Evolutionary conservation across 2,888 invertebrate genomes (phyloP).

Genomic region (Aleiodes alternator): DNA sequence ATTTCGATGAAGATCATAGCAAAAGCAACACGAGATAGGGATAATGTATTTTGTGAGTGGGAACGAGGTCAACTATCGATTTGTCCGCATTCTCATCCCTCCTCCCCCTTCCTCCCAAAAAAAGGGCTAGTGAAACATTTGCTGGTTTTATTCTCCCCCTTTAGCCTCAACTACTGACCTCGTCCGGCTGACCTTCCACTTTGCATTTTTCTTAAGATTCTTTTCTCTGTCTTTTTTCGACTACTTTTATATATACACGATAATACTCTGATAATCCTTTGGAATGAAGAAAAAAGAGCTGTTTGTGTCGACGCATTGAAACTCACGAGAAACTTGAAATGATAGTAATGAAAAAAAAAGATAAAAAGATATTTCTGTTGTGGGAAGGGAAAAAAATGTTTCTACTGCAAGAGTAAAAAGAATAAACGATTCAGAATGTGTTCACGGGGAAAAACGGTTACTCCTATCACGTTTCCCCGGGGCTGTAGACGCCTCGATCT

Average conservation of each 20-base stretch:
- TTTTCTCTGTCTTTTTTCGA: constrained; percentile 3
- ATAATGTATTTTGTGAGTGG: constrained; percentile 7
- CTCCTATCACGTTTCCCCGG: constrained; percentile 49
- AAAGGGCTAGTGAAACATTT: constrained; percentile 26
- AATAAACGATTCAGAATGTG: constrained; percentile 31
- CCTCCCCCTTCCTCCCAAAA: background rate
- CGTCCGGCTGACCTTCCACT: constrained; percentile 31
- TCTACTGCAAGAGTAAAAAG: background rate
- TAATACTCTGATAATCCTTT: too few relatives aligned
- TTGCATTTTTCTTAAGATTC: background rate
- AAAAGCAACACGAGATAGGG: background rate
- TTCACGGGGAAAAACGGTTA: constrained; percentile 36
- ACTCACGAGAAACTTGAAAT: background rate
- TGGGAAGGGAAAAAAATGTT: background rate
- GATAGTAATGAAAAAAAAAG: background rate
- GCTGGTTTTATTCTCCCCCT: constrained; percentile 32
- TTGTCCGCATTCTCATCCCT: constrained; percentile 45
- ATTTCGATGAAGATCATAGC: background rate
- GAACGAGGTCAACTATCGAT: constrained; percentile 62
- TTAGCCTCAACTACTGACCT: constrained; percentile 35
- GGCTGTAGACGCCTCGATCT: constrained; percentile 58
- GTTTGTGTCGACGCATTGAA: background rate
- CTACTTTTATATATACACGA: too few relatives aligned
- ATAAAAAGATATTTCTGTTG: constrained; percentile 1
- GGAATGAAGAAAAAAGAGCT: background rate